Conservation (phyloP, 2,888 invertebrate species). For the Leucophenga montana region DNA sequence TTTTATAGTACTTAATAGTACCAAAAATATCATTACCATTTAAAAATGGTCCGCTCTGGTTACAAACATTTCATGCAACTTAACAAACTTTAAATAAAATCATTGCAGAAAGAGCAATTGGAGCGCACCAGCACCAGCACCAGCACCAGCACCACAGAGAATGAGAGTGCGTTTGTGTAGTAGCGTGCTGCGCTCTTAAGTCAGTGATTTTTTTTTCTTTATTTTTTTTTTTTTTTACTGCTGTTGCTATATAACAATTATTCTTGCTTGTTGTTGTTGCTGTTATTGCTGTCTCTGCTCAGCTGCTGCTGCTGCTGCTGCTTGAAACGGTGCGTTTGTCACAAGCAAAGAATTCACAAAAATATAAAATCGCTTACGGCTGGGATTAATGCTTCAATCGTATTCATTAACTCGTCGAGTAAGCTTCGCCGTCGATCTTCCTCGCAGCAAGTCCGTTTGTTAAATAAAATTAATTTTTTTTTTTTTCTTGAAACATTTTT, state of each 20-base stretch:
- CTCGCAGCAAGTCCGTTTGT: not conserved
- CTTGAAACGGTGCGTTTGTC: not conserved
- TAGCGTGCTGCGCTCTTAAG: conserved; percentile 41
- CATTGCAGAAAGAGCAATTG: conserved; percentile 1
- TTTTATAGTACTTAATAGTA: too few relatives aligned
- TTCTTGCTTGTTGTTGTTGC: not conserved
- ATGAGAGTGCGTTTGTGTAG: conserved; percentile 21
- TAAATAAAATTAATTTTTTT: not conserved
- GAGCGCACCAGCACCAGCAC: too few relatives aligned
- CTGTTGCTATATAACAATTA: conserved; percentile 15
- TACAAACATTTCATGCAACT: too few relatives aligned
- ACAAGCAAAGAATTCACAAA: conserved; percentile 22
- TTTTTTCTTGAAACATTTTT: not conserved
- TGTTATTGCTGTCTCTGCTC: not conserved
- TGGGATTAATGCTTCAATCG: conserved; percentile 52
- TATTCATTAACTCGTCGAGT: conserved; percentile 56
- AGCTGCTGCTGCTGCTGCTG: conserved; percentile 7
- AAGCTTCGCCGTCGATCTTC: conserved; percentile 44
- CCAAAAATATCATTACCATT: too few relatives aligned
- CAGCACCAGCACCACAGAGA: not conserved
- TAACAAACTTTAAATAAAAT: too few relatives aligned
- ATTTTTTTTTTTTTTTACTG: conserved; percentile 44
- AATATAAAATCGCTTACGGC: conserved; percentile 19
- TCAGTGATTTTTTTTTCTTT: conserved; percentile 34
- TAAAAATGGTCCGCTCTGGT: too few relatives aligned